These are phyloP conservation scores for Ennomos quercinarius DNA, from an alignment of 2,888 invertebrate species.

Conservation along the genomic window DNA sequence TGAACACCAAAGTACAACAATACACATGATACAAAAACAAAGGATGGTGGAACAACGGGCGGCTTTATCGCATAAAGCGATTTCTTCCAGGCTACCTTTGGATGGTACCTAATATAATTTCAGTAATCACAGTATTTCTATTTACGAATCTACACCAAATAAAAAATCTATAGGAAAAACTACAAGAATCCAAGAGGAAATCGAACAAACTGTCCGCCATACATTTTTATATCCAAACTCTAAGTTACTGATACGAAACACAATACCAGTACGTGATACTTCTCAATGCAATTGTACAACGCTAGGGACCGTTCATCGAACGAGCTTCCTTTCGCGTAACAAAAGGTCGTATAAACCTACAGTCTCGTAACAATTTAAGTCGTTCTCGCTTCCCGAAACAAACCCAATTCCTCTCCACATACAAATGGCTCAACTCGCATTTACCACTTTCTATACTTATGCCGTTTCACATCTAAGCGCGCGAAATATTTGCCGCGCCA, in stretches of 20 bases:
- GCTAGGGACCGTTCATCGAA: slow-evolving; percentile 79
- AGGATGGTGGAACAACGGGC: no score
- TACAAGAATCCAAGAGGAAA: slow-evolving; percentile 38
- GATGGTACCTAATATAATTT: no score
- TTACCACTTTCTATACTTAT: slow-evolving; percentile 51
- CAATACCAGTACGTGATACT: slow-evolving; percentile 63
- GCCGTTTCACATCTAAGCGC: slow-evolving; percentile 49
- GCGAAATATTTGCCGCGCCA: slow-evolving; percentile 53
- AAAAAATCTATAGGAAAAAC: slow-evolving; percentile 25
- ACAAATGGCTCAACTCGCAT: slow-evolving; percentile 57
- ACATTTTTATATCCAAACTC: slow-evolving; percentile 38
- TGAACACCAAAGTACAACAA: no score
- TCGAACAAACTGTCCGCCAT: slow-evolving; percentile 29
- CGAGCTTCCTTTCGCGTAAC: slow-evolving; percentile 58
- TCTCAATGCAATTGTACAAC: slow-evolving; percentile 74
- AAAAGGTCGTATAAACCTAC: slow-evolving; percentile 64
- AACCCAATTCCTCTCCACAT: slow-evolving; percentile 48
- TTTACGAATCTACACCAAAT: no score
- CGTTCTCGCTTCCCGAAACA: slow-evolving; percentile 53
- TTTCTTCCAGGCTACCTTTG: no score
- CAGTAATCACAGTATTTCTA: no score
- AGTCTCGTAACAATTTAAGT: slow-evolving; percentile 51
- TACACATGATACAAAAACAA: no score
- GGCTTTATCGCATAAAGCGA: no score
- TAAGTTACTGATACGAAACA: slow-evolving; percentile 48